Base-by-base conservation (phyloP, 2,113 vertebrate genomes). In the Podarcis cretensis region DNA sequence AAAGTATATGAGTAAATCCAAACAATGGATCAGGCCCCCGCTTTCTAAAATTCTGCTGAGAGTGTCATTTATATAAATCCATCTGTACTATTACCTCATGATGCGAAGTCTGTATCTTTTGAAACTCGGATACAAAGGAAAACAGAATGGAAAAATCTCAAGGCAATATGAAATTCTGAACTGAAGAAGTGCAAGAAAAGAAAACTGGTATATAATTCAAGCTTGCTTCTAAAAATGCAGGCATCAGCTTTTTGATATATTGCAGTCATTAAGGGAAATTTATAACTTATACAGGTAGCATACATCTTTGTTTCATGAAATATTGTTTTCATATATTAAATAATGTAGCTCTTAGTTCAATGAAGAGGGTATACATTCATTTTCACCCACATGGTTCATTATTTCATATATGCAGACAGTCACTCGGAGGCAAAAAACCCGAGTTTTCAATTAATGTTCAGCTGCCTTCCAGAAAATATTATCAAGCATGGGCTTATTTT, bases 381-480 rank as follows among this genome's bases (percentile, higher is more conserved):
- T 92, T 92, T 92, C 84, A 37, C 2, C 68, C 63, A 80, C 6
- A 5, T 40, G 66, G 21, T 91, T 93, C 14, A 32, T 89, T 87
- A 83, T 81, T 83, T 76, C 78, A 74, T 54, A 89, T 21, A 89
- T 87, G 35, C 1, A 91, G 43, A 32, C 48, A 65, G 5, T 21
- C 54, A 74, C 9, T 73, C 4, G 85, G 3, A 84, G 88, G 86
- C 57, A 90, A 85, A 82, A 90, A 90, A 40, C 57, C 25, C 80
- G 91, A 13, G 9, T 69, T 94, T 96, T 92, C 91, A 94, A 83
- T 85, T 89, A 1, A 91, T 94, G 90, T 91, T 63, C 85, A 83
- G 89, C 89, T 68, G 71, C n/a, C 27, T 43, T 87, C 89, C 90
- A 89, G 83, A 95, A 97, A 95, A 88, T 92, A 86, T 59, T 93